A percentile compares a stretch with the other conserved stretches of the same genome.
These are phyloP conservation scores for Heliangelus exortis DNA, from an alignment of 2,797 vertebrate species.

Conservation along the genomic window DNA sequence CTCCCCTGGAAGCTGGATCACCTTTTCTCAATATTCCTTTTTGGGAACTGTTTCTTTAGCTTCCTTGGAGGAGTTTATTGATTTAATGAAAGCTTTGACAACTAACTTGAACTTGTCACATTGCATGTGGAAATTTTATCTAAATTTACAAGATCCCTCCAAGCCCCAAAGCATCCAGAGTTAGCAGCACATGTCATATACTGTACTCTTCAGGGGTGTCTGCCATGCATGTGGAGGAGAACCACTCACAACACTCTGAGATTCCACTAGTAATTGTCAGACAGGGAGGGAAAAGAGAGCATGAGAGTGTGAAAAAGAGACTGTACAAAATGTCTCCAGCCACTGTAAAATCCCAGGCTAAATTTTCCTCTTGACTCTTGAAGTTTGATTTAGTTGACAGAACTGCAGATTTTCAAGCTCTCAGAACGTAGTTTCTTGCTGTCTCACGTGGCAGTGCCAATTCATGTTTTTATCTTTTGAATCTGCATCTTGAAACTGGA, in stretches of 20 bases:
- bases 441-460: background rate
- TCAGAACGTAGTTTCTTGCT: background rate
- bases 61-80: background rate
- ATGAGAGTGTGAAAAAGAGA: background rate
- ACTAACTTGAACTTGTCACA: background rate
- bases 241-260: background rate
- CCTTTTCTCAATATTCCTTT: background rate
- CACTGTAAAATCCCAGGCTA: background rate
- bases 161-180: background rate
- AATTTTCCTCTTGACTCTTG: background rate
- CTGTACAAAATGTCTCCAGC: background rate
- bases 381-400: background rate
- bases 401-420: background rate
- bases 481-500: background rate
- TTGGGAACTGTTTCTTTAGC: background rate
- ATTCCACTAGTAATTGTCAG: background rate
- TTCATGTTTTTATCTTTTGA: background rate
- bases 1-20: background rate
- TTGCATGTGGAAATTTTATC: background rate
- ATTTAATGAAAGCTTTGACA: background rate
- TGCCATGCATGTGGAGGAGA: background rate
- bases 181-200: background rate
- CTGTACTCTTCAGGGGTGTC: fast-evolving
- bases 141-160: background rate
- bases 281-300: background rate